Evolutionary conservation across 2,888 invertebrate genomes (phyloP), one percentile per base, ranked within the genome.

Genomic region (Microctonus aethiopoides): DNA sequence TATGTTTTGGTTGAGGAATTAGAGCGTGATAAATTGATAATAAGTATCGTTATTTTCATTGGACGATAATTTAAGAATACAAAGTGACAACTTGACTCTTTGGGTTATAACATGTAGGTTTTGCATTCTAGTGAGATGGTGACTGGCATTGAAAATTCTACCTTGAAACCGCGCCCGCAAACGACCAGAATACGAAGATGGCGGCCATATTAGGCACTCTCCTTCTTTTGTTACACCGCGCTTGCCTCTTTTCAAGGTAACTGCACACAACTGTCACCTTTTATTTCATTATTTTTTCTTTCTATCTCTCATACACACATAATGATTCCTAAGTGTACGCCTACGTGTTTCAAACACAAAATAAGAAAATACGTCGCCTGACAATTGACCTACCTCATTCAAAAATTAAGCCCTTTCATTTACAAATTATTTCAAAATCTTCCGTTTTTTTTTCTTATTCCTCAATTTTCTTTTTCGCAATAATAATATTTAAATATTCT

Each of bases 151-250:
- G 85, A 84, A 82, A 84, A 80, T 78, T 46, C 16, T 77, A 77
- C 77, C 81, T 81, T 76, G 77, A 76, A 77, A 79, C 81, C 82
- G 80, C 81, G 76, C 79, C 78, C 77, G 80, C 76, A 74, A 75
- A 83, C 80, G 85, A 82, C 80, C 79, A 78, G 85, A 85, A 85
- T 85, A 84, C 85, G 81, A 85, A 81, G 83, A 83, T 81, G 84
- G 85, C 84, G 76, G 83, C 86, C 85, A 84, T 86, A 79, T 84
- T 84, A 79, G 78, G 76, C 72, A 72, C 78, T 75, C 74, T 74
- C 75, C 75, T 77, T 77, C 74, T 70, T 76, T 75, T 73, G 67
- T 71, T 65, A 71, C 71, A 71, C 24, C 70, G 64, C 71, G 20
- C 46, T 62, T 68, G 66, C 64, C 54, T 57, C 51, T 67, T 60